Evolutionary conservation across 2,797 vertebrate genomes (phyloP).

Genomic region (Apodemus agrarius): DNA sequence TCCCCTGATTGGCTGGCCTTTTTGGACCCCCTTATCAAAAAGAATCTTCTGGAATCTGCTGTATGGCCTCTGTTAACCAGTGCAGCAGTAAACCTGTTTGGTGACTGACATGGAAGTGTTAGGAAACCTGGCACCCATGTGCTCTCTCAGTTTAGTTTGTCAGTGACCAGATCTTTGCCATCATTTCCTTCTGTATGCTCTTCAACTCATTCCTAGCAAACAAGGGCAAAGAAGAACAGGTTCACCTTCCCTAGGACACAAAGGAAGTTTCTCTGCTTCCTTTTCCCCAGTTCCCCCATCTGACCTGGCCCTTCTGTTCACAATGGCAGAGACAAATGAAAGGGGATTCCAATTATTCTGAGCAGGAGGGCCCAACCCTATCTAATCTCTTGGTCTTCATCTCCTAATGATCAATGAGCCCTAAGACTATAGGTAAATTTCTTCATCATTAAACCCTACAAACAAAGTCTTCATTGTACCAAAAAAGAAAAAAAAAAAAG

Average conservation of each 20-base stretch:
- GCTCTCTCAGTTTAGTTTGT: background rate
- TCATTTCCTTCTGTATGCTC: background rate
- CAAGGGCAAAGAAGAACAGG: background rate
- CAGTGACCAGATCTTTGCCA: background rate
- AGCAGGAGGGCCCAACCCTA: background rate
- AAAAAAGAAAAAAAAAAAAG: background rate
- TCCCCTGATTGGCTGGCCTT: background rate
- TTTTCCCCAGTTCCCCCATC: background rate
- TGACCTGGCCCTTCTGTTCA: background rate
- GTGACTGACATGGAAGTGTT: background rate
- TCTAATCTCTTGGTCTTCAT: background rate
- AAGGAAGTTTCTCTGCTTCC: background rate
- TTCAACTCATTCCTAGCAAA: background rate
- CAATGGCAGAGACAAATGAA: background rate
- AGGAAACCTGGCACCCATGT: background rate
- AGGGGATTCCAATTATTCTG: background rate
- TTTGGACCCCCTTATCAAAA: background rate
- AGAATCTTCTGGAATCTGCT: background rate
- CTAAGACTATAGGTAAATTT: background rate
- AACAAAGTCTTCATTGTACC: background rate
- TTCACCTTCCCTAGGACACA: background rate
- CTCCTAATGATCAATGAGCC: background rate
- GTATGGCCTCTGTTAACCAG: background rate
- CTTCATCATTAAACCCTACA: background rate
- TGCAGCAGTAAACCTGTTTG: background rate